phyloP scores from a whole-genome alignment of 1,140 invertebrate species.

The Zaprionus davidi region DNA sequence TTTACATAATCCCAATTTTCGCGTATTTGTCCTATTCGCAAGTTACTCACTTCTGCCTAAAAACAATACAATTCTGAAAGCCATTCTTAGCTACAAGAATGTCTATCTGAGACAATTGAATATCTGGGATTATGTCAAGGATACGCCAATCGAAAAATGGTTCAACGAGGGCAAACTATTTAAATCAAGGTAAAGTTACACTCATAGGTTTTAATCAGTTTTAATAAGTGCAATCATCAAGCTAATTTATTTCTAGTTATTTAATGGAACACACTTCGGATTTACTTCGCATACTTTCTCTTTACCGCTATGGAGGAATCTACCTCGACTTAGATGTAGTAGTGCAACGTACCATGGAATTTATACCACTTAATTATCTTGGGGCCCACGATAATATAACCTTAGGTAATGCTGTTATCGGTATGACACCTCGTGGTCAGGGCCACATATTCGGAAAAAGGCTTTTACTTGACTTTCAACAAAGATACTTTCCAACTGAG shows the following conservation, averaged over 20 bases:
- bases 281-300: background rate
- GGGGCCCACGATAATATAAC: slow-evolving; percentile 2
- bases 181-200: slow-evolving; percentile 83
- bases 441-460: slow-evolving; percentile 3
- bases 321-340: slow-evolving; percentile 7
- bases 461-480: background rate
- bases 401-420: slow-evolving; percentile 1
- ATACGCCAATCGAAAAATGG: slow-evolving; percentile 87
- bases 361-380: slow-evolving; percentile 1
- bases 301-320: slow-evolving; percentile 10
- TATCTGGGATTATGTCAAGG: slow-evolving; percentile 86
- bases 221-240: background rate
- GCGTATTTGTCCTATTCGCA: slow-evolving; percentile 86
- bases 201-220: background rate
- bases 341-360: slow-evolving; percentile 5
- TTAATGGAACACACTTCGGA: background rate
- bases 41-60: slow-evolving; percentile 79
- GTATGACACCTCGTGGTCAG: background rate
- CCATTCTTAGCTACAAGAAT: slow-evolving; percentile 86
- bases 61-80: slow-evolving; percentile 67
- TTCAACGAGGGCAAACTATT: slow-evolving; percentile 86
- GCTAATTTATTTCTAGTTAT: background rate
- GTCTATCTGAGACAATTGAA: slow-evolving; percentile 86
- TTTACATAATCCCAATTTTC: slow-evolving; percentile 86
- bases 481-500: background rate